Percentiles rank a stretch among this genome's conserved stretches.
These are phyloP conservation scores for Oenanthe oenanthe DNA, from an alignment of 2,113 vertebrate species.

Conservation along the genomic window DNA sequence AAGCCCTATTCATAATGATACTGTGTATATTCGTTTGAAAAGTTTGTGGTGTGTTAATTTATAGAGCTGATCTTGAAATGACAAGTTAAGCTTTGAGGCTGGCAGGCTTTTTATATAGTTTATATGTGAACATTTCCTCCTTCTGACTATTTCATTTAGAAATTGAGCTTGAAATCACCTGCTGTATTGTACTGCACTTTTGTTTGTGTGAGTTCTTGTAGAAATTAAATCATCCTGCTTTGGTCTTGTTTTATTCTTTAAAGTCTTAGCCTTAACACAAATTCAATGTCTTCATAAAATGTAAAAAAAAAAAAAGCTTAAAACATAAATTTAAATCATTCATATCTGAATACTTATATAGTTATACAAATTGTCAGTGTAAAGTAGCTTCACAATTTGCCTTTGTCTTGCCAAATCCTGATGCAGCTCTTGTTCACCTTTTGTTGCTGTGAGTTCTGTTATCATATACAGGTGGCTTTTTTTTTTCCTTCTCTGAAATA, in stretches of 20 bases:
- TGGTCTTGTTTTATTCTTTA: background rate
- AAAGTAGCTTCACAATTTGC: background rate
- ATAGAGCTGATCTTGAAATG: background rate
- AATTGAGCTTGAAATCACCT: conserved; percentile 20
- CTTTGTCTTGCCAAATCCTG: conserved; percentile 22
- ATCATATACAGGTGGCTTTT: conserved; percentile 13
- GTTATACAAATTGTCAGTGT: background rate
- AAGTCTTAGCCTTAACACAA: background rate
- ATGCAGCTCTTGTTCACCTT: conserved; percentile 43
- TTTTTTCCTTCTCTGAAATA: background rate
- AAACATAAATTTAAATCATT: background rate
- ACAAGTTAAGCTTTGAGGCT: background rate
- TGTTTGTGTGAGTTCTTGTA: background rate
- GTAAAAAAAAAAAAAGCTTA: background rate
- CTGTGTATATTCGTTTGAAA: background rate
- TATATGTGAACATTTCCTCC: background rate
- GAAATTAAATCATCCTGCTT: background rate
- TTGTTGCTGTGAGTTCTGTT: background rate
- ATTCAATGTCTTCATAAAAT: background rate
- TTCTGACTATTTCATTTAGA: background rate
- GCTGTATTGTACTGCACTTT: conserved; percentile 6
- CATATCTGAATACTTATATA: background rate
- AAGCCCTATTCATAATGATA: background rate
- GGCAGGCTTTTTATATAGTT: background rate
- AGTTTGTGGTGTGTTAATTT: conserved; percentile 38